Conservation (phyloP, 2,797 vertebrate genomes). For the Sebastes trivittatus region DNA sequence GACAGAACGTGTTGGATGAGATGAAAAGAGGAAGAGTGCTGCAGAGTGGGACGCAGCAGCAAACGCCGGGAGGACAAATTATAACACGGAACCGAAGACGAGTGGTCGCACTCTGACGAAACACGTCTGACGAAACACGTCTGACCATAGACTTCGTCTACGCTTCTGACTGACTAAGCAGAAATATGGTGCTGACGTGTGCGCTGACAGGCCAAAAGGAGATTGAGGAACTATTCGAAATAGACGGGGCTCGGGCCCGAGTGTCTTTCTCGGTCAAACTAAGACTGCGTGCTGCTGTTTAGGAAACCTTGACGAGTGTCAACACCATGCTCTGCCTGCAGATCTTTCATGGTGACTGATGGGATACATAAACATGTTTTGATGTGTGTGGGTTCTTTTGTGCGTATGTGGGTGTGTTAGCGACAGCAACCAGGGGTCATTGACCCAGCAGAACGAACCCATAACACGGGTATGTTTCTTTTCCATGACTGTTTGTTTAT, state of each 20-base stretch:
- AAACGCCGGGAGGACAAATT: conserved; percentile 10
- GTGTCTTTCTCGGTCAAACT: conserved; percentile 20
- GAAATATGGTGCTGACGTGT: conserved; percentile 66
- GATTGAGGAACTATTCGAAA: conserved; percentile 52
- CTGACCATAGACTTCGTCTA: neutral
- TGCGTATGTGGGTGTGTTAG: conserved; percentile 1
- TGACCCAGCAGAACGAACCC: conserved; percentile 34
- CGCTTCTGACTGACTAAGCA: conserved; percentile 58
- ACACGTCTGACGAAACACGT: neutral
- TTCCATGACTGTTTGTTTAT: conserved; percentile 26
- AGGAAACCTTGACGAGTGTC: conserved; percentile 15
- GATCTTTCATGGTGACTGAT: conserved; percentile 44
- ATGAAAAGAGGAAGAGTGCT: neutral
- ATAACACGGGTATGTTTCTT: conserved; percentile 35
- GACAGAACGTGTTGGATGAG: neutral
- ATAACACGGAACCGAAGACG: conserved; percentile 3
- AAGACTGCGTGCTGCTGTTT: neutral
- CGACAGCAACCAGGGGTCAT: conserved; percentile 31
- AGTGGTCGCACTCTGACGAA: conserved; percentile 18
- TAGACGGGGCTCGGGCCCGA: neutral
- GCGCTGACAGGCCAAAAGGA: conserved; percentile 32
- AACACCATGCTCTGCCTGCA: conserved; percentile 56
- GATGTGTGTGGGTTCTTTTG: conserved; percentile 11
- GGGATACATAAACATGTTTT: conserved; percentile 33
- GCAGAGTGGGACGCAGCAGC: neutral